A percentile compares a stretch with the other conserved stretches of the same genome.
Conservation (phyloP, 1,140 invertebrate species). For the Drosophila persimilis region DNA sequence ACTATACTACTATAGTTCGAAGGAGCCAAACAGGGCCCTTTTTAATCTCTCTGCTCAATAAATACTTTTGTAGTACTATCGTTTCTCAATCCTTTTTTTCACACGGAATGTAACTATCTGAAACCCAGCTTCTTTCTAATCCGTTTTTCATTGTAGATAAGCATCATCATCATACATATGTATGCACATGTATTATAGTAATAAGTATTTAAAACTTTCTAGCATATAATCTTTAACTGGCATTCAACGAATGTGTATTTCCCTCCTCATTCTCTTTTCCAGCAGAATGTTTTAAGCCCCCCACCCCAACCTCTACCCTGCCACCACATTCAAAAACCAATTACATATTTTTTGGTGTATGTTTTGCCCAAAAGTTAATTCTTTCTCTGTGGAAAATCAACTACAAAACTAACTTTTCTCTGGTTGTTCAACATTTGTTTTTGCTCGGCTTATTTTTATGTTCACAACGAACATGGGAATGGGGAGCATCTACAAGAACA, state of each 20-base stretch:
- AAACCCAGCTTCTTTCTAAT: no score
- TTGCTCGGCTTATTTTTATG: constrained; percentile 36
- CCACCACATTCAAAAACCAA: constrained; percentile 17
- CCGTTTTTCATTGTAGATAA: no score
- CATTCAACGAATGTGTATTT: no score
- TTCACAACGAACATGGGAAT: constrained; percentile 27
- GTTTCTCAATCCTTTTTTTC: no score
- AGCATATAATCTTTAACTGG: not conserved
- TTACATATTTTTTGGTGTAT: constrained; percentile 27
- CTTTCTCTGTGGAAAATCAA: constrained; percentile 27
- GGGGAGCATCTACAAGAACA: constrained; percentile 45
- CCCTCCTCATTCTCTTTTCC: not conserved
- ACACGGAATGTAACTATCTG: no score
- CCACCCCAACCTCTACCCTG: no score
- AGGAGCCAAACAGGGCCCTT: no score
- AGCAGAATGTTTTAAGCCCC: not conserved
- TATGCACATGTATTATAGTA: no score
- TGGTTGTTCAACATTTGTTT: constrained; percentile 28
- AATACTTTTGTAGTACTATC: no score
- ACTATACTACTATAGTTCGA: no score
- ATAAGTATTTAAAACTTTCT: not conserved
- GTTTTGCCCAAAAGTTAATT: constrained; percentile 22
- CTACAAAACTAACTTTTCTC: constrained; percentile 35
- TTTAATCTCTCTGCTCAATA: no score
- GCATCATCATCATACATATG: no score